These are phyloP conservation scores for Stegodyphus dumicola DNA, from an alignment of 1,140 invertebrate species.

Conservation along the genomic window DNA sequence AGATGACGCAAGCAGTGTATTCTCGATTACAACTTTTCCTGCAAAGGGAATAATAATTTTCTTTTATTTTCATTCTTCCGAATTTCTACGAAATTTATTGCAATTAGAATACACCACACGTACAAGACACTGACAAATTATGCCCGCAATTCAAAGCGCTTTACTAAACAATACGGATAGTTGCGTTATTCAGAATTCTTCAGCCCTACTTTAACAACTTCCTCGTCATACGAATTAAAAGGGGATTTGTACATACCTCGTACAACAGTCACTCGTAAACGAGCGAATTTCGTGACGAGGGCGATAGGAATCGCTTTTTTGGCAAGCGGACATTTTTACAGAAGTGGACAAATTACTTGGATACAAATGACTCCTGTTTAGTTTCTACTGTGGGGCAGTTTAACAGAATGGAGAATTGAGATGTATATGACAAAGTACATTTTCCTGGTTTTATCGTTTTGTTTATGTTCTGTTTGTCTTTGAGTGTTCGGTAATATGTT, in stretches of 20 bases:
- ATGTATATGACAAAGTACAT: too few relatives aligned
- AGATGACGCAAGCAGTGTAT: too few relatives aligned
- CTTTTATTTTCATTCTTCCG: too few relatives aligned
- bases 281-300: slow-evolving; percentile 40
- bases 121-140: background rate
- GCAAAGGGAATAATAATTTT: too few relatives aligned
- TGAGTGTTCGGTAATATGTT: too few relatives aligned
- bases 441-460: too few relatives aligned
- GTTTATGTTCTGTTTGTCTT: too few relatives aligned
- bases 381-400: background rate
- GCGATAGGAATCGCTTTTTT: slow-evolving; percentile 4
- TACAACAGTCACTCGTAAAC: slow-evolving; percentile 10
- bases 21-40: too few relatives aligned
- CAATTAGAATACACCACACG: slow-evolving; percentile 7
- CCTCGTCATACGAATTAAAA: slow-evolving; percentile 33
- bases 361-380: slow-evolving; percentile 28
- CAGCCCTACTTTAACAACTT: slow-evolving; percentile 34
- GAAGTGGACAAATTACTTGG: slow-evolving; percentile 27
- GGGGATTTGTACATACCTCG: slow-evolving; percentile 17
- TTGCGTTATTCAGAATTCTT: slow-evolving; percentile 14
- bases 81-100: too few relatives aligned
- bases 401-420: too few relatives aligned
- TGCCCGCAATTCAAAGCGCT: background rate
- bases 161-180: background rate
- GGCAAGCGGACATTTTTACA: slow-evolving; percentile 6